These are phyloP conservation scores for Catharus bicknelli DNA, from an alignment of 2,113 vertebrate genomes.

Conservation along the genomic window DNA sequence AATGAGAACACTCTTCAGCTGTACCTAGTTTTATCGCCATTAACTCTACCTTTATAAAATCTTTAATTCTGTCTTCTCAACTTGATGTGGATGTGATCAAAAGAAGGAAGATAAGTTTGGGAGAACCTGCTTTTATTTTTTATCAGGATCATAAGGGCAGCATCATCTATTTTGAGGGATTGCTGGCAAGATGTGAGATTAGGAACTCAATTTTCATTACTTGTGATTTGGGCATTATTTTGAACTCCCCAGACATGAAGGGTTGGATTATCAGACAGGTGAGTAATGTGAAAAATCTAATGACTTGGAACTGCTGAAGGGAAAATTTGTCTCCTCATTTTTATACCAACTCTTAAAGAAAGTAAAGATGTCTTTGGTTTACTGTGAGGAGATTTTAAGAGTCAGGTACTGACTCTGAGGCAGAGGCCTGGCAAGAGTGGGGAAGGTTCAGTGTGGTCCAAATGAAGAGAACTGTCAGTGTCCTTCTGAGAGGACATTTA, in stretches of 20 bases:
- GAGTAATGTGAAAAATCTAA: conserved; percentile 17
- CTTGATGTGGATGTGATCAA: not conserved
- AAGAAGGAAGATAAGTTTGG: not conserved
- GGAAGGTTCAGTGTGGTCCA: not conserved
- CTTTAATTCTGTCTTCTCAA: not conserved
- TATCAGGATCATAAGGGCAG: not conserved
- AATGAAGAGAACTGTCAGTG: not conserved
- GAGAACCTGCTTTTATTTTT: not conserved
- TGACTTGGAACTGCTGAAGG: not conserved
- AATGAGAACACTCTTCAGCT: not conserved
- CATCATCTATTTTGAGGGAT: not conserved
- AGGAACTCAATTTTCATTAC: conserved; percentile 14
- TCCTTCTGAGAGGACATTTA: not conserved
- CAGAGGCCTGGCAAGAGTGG: not conserved
- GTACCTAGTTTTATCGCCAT: not conserved
- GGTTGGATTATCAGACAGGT: not conserved
- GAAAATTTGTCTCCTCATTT: not conserved
- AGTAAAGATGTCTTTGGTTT: not conserved
- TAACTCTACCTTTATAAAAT: not conserved
- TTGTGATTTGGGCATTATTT: conserved; percentile 3
- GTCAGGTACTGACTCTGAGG: not conserved
- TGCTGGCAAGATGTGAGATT: not conserved
- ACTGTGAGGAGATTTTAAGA: not conserved
- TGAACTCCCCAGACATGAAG: not conserved
- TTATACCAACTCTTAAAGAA: not conserved